Conservation (phyloP, 2,888 invertebrate species). For the Lasioglossum villosulum region DNA sequence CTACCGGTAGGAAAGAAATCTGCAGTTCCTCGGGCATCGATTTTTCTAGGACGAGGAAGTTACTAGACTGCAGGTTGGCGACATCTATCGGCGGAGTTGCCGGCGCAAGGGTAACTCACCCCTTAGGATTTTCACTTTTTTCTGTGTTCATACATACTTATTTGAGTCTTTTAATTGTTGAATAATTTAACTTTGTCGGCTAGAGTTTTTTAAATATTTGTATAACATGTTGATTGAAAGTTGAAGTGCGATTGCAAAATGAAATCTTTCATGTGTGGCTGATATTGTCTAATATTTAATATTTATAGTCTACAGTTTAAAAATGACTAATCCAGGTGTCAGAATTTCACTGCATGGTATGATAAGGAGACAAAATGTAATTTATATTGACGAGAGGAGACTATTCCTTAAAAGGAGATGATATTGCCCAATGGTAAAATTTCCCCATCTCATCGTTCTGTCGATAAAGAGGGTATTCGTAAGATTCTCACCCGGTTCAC, state of each 20-base stretch:
- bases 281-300: neutral
- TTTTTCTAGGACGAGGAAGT: slow-evolving; percentile 6
- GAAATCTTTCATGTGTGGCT: neutral
- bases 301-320: neutral
- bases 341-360: neutral
- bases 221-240: too few relatives aligned
- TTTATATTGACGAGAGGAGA: neutral
- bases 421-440: slow-evolving; percentile 43
- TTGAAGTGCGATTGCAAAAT: neutral
- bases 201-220: neutral
- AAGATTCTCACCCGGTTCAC: slow-evolving; percentile 59
- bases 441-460: neutral
- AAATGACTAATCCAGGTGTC: neutral
- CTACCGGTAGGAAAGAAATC: slow-evolving; percentile 47
- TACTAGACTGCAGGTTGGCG: slow-evolving; percentile 67
- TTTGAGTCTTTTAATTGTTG: neutral
- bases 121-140: neutral
- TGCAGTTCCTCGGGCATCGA: slow-evolving; percentile 57
- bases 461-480: slow-evolving; percentile 52
- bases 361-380: neutral
- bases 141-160: too few relatives aligned
- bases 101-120: slow-evolving; percentile 29
- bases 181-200: neutral
- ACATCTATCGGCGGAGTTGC: slow-evolving; percentile 64
- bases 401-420: neutral